phyloP scores from a whole-genome alignment of 1,140 invertebrate genomes.

The Colletes latitarsis region DNA sequence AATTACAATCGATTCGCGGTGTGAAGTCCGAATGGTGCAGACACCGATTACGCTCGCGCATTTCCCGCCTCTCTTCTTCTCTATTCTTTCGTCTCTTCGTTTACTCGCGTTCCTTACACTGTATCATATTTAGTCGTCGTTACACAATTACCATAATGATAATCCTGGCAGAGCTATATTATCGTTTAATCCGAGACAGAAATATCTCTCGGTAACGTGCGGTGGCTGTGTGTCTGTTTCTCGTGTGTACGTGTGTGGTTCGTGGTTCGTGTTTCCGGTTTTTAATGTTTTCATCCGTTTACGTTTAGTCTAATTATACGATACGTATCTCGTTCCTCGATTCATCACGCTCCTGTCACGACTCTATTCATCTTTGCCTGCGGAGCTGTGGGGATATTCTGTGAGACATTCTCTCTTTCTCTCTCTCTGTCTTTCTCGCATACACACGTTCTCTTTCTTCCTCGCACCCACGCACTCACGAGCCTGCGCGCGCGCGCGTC shows the following conservation, averaged over 20 bases:
- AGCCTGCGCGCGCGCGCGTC: constrained; percentile 12
- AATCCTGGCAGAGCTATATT: constrained; percentile 76
- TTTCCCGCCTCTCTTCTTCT: neutral
- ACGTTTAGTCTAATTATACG: constrained; percentile 43
- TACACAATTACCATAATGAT: constrained; percentile 76
- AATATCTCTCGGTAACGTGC: constrained; percentile 12
- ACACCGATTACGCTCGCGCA: neutral
- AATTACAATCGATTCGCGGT: constrained; percentile 75
- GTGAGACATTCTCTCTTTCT: neutral
- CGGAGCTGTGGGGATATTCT: neutral
- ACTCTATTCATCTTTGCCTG: constrained; percentile 33
- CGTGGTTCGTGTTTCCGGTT: constrained; percentile 5
- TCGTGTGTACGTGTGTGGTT: constrained; percentile 7
- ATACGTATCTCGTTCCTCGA: constrained; percentile 12
- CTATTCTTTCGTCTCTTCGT: neutral
- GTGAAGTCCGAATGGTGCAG: constrained; percentile 67
- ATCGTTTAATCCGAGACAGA: constrained; percentile 55
- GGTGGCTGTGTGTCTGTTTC: constrained; percentile 18
- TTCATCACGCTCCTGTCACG: constrained; percentile 18
- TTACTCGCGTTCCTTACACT: constrained; percentile 19
- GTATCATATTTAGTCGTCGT: constrained; percentile 75
- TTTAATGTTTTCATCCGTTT: neutral
- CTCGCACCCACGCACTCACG: constrained; percentile 1
- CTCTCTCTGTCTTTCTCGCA: constrained; percentile 12
- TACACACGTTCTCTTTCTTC: constrained; percentile 23